These are phyloP conservation scores for Macrostomum lignano DNA, from an alignment of 1,140 invertebrate species.

Conservation along the genomic window DNA sequence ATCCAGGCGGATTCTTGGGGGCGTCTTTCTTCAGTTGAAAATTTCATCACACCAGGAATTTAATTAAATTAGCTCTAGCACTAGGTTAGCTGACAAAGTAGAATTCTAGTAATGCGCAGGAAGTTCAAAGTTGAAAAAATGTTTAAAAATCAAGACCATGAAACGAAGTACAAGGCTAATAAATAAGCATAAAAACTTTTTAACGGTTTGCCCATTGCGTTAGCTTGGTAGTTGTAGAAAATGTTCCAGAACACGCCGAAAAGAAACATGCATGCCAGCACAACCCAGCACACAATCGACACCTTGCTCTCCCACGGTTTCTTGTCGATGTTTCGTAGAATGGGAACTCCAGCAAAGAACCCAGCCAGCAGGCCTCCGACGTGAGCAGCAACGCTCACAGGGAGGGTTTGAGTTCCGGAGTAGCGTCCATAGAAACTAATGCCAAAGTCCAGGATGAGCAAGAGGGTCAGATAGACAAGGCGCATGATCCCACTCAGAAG, in stretches of 20 bases:
- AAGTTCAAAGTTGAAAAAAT: too few species aligned
- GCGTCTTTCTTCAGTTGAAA: too few species aligned
- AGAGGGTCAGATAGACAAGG: neutral
- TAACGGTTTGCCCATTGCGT: too few species aligned
- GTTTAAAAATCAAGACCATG: too few species aligned
- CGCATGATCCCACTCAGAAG: conserved; percentile 3
- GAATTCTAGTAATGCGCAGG: too few species aligned
- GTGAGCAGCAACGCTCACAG: conserved; percentile 19
- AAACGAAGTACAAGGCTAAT: too few species aligned
- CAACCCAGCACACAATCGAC: conserved; percentile 16
- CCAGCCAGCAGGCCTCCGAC: conserved; percentile 19
- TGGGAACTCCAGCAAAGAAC: conserved; percentile 18
- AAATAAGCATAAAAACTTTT: too few species aligned
- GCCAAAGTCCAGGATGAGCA: conserved; percentile 14
- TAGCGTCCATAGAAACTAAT: conserved; percentile 18
- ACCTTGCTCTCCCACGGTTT: conserved; percentile 21
- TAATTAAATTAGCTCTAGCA: too few species aligned
- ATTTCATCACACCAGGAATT: too few species aligned
- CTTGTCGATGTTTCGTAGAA: conserved; percentile 19
- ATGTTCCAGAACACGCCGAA: conserved; percentile 20
- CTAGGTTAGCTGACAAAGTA: too few species aligned
- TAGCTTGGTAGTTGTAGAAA: conserved; percentile 11
- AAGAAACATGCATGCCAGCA: conserved; percentile 15
- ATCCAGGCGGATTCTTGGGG: too few species aligned
- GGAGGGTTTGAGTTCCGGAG: conserved; percentile 3